Base-by-base conservation (phyloP, 2,113 vertebrate genomes). In the Callopanchax toddi region DNA sequence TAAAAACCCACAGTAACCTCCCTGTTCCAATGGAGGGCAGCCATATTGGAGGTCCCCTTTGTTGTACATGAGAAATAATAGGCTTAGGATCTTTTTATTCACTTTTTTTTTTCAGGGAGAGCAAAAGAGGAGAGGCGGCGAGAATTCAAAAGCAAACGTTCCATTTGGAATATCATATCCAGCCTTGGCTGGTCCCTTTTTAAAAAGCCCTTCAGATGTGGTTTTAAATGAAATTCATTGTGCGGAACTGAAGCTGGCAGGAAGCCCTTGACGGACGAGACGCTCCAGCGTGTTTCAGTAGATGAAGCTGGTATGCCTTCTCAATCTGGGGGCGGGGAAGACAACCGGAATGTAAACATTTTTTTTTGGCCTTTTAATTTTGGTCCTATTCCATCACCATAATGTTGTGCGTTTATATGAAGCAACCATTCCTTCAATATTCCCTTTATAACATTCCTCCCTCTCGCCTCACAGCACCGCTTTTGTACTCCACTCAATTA, bases 401-500 rank as follows among this genome's bases (percentile, higher is more conserved):
- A 18, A 36, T 12, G 29, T 16, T 11, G 26, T 21, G 18, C 13
- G 50, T 53, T 34, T 20, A 53, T 34, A 20, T 20, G n/a, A 53
- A 53, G 11, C 26, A 32, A 32, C 29, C 29, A 53, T 36, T 18
- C 54, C 49, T 61, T 54, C 45, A 23, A 77, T 68, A 56, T 67
- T 71, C 67, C 61, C 67, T 79, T 74, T 77, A 75, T 72, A 81
- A 59, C 72, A 61, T 69, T 45, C 40, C 79, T 40, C 67, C 62
- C 74, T 78, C 50, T 54, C 55, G 53, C 40, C 78, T 70, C 74
- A 59, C 71, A 76, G 85, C 83, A 71, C 23, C n/a, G 81, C 89
- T 90, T 89, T 89, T 83, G 85, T 90, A 86, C 90, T 92, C 84
- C 81, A 85, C 92, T 89, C 92, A 92, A 93, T 95, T 94, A 95